phyloP scores from a whole-genome alignment of 1,140 invertebrate genomes.

The Cydia splendana region DNA sequence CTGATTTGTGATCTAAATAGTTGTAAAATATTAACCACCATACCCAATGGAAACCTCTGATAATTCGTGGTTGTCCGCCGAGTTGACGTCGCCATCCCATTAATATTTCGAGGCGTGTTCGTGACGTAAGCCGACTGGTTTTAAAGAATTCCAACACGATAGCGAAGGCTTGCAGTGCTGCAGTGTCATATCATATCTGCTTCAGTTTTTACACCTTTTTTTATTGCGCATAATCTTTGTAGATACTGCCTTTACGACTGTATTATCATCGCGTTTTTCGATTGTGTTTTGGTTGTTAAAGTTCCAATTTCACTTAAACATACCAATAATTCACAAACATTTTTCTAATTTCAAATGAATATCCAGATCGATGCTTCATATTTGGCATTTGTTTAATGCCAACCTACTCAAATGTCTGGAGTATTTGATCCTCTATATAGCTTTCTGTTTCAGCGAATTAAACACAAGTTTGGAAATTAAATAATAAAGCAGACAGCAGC shows the following conservation, averaged over 20 bases:
- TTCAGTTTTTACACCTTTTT: neutral
- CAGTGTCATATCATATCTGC: neutral
- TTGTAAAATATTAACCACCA: too few species aligned
- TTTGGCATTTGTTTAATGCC: neutral
- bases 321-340: neutral
- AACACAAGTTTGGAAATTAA: slow-evolving; percentile 13
- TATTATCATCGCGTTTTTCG: too few species aligned
- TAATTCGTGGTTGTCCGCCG: neutral
- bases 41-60: too few species aligned
- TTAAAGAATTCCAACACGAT: slow-evolving; percentile 23
- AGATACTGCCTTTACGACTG: neutral
- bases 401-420: too few species aligned
- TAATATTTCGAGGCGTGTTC: slow-evolving; percentile 30
- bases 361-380: neutral
- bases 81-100: neutral
- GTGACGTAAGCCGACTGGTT: slow-evolving; percentile 23
- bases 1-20: too few species aligned
- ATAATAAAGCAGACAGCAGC: slow-evolving; percentile 14
- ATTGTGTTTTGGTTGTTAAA: too few species aligned
- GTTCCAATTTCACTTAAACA: neutral
- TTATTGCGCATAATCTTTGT: neutral
- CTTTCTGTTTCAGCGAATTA: neutral
- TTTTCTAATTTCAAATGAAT: neutral
- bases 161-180: slow-evolving; percentile 13
- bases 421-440: neutral